Evolutionary conservation across 2,797 vertebrate genomes (phyloP), one percentile per base, ranked within the genome.

Genomic region (Enteromius fasciolatus): DNA sequence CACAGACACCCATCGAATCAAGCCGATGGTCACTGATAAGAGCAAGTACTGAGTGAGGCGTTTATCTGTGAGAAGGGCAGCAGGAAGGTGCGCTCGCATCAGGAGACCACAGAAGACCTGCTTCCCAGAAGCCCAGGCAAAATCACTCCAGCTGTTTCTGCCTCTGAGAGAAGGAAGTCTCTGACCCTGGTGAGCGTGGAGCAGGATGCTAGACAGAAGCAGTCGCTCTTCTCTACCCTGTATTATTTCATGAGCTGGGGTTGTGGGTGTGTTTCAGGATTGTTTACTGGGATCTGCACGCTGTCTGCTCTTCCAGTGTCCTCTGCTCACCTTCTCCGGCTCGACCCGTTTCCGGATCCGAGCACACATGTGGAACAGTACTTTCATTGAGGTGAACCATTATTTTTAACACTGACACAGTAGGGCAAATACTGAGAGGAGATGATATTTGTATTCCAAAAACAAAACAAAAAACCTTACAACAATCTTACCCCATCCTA

Each of bases 291-390:
- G 95, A 52, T 96, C 96, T 0, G 97, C 96, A 0, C 94, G 89
- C 48, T 99, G 97, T 18, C 67, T 94, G n/a, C 85, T 95, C 9
- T 94, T 96, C 88, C 95, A 93, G 80, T 99, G 97, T 88, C 96
- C 97, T 0, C 94, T 99, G 44, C 93, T 94, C 86, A 96, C 94
- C 85, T 94, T 98, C 50, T 95, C 97, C 11, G 95, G 95, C 0
- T 92, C 93, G 0, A 94, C 95, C 0, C 90, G 94, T 61, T 92
- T 98, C 81, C 95, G 88, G 0, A 93, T 98, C 59, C 94, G 94
- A 9, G 97, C 95, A 52, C 93, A 95, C 25, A 91, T 99, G 69
- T 98, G 97, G 97, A 98, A 98, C 90, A 93, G 96, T 92, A 98
- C 95, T 28, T 98, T 98, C 87, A 94, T 97, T 83, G 97, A 98